These are phyloP conservation scores for Microctonus brassicae DNA, from an alignment of 2,888 invertebrate species.

Conservation along the genomic window DNA sequence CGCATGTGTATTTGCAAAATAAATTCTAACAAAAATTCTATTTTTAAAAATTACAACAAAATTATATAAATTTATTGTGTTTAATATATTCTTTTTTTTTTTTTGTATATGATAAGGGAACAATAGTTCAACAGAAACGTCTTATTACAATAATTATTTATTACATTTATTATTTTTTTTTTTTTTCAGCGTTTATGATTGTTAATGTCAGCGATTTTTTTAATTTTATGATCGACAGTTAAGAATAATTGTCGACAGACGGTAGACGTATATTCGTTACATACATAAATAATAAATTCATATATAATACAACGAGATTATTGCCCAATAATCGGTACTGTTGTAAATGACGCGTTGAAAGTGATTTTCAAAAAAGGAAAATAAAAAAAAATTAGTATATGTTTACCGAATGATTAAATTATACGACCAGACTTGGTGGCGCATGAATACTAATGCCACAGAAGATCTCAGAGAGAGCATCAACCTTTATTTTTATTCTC, in stretches of 20 bases:
- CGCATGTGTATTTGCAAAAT: neutral
- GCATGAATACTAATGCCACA: conserved; percentile 41
- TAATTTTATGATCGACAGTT: neutral
- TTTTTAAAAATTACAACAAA: neutral
- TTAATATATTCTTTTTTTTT: no score
- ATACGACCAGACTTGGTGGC: conserved; percentile 35
- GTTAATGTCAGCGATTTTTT: neutral
- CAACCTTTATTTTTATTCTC: conserved; percentile 38
- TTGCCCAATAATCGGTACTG: neutral
- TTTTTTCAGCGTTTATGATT: neutral
- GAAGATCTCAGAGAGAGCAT: conserved; percentile 31
- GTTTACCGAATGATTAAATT: conserved; percentile 33
- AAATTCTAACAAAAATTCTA: neutral
- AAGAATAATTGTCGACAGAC: conserved; percentile 2
- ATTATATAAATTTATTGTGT: neutral
- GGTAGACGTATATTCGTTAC: neutral
- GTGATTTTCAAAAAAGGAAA: conserved; percentile 20
- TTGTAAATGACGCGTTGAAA: conserved; percentile 4
- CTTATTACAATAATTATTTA: neutral
- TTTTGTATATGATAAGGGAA: neutral
- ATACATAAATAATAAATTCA: no score
- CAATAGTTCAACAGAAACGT: neutral
- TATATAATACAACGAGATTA: neutral
- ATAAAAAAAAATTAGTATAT: conserved; percentile 1
- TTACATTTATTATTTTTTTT: no score